Base-by-base conservation (phyloP, 2,888 invertebrate genomes). In the Pristionchus exspectatus region DNA sequence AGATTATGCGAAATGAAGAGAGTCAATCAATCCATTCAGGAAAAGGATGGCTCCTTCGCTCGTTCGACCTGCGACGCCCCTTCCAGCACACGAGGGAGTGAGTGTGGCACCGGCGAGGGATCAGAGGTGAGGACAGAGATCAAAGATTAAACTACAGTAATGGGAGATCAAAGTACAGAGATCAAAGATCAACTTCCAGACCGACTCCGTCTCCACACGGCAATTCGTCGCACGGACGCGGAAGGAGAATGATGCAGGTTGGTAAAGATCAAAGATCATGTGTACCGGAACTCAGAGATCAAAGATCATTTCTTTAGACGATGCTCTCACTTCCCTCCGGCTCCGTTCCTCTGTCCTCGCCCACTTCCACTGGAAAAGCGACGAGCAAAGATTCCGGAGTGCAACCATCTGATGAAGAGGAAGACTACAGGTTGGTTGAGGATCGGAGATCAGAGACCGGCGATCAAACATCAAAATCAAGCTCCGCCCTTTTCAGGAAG, bases 351-450 rank as follows among this genome's bases (percentile, higher is more conserved):
- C 87, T 87, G 16, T 87, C 87, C 0, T 87, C 87, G 0, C 87
- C 87, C 0, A 87, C 87, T 14, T 87, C 87, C 12, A 81, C 81
- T 50, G 81, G 81, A 24, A 87, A 87, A 27, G 87, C 87, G 30
- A 87, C 87, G 16, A 54, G 50, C 44, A 87, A 87, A 30, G 87
- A 87, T 59, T 87, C 87, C 14, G 87, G 87, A 69, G 66, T 87
- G n/a, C 87, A 87, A 69, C 87, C 87, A 27, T 54, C 50, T 0
- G 87, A 87, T 87, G 87, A 87, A 24, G 87, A 87, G 24, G 87
- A 87, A 18, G 87, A 87, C 18, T 44, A 87, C 30, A 87, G 69
- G 84, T 85, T 72, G 72, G 33, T 72, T 4, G 10, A 72, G 30
- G 27, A 69, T 33, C 3, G 30, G 2, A 30, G 30, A 24, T 14